Base-by-base conservation (phyloP, 2,113 vertebrate genomes). In the Cathartes aura region DNA sequence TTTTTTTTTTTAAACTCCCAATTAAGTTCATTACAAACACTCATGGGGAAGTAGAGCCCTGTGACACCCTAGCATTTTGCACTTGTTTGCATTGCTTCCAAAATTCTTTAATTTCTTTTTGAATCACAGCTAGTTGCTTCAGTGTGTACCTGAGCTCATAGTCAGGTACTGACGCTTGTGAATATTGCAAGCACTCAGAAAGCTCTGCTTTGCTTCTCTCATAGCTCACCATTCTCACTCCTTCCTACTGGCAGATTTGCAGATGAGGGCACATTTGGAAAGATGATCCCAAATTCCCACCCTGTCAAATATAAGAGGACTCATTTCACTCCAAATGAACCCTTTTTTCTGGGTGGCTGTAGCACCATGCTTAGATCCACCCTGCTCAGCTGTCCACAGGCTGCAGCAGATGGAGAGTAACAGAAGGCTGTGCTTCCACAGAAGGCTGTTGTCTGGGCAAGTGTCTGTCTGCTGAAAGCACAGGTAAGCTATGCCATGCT, bases 371-470 rank as follows among this genome's bases (percentile, higher is more conserved):
- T 72, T 71, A 60, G 74, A 95, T 91, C 82, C 84, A 93, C 73
- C 59, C 82, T 90, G 62, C 74, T 96, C 94, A 95, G 94, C 95
- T 95, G 94, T 91, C 95, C 87, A 63, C 78, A 67, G 89, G 63
- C 93, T 83, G 91, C 91, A 94, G 93, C 95, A 95, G 93, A 95
- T 95, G 96, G 97, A 90, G 72, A 96, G 75, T n/a, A 92, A 93
- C 96, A 96, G 93, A 96, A 97, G 91, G 95, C 87, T 76, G n/a
- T 88, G 48, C 45, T 96, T 89, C 93, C 88, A 89, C 89, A 91
- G 91, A 96, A 93, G 72, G 84, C 91, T 95, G 70, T 55, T 89
- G 89, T 95, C 94, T 97, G 93, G 84, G 26, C 66, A 86, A 96
- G 79, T 80, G 89, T 91, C 87, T 93, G 81, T 22, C 81, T 96